Evolutionary conservation across 2,797 vertebrate species (phyloP), one percentile per base, ranked within the genome.

Genomic region (Mus spretus): DNA sequence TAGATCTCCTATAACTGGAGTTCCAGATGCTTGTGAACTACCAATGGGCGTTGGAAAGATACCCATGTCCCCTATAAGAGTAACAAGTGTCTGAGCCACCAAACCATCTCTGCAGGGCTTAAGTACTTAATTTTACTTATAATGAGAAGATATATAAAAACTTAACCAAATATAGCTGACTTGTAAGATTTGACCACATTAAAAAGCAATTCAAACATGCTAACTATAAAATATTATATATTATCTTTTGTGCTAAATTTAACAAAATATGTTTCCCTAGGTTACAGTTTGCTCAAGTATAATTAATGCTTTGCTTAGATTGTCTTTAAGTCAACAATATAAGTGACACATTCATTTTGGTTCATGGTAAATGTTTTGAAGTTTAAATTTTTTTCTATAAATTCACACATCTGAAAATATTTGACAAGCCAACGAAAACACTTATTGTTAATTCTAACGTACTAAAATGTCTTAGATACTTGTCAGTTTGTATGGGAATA

Each of bases 401-500:
- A 86, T 44, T 11, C 74, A 90, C 24, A 11, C 65, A 87, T 97
- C 34, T 93, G 53, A 83, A 81, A 89, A 95, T 40, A 94, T 59
- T 96, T 97, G 94, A 90, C 74, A 96, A 59, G 70, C 82, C 91
- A 96, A 72, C 86, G 88, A 94, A 47, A 92, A 59, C 74, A 96
- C 77, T 97, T 96, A 82, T 94, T 92, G 24, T 92, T 93, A 61
- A 93, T 93, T 97, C 83, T 79, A 63, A 91, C 92, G 50, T 89
- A 79, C 50, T 95, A 50, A 98, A 96, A 92, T 95, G 95, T 94
- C 79, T 47, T 77, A 93, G 90, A 87, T 95, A 89, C 81, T 95
- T 97, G 90, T 97, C 95, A 91, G n/a, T 96, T 95, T 97, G 74
- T 94, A 85, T 1, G 1, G 70, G 50, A 91, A 70, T 91, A 89